Conservation (phyloP, 1,140 invertebrate genomes). For the Nasonia longicornis region DNA sequence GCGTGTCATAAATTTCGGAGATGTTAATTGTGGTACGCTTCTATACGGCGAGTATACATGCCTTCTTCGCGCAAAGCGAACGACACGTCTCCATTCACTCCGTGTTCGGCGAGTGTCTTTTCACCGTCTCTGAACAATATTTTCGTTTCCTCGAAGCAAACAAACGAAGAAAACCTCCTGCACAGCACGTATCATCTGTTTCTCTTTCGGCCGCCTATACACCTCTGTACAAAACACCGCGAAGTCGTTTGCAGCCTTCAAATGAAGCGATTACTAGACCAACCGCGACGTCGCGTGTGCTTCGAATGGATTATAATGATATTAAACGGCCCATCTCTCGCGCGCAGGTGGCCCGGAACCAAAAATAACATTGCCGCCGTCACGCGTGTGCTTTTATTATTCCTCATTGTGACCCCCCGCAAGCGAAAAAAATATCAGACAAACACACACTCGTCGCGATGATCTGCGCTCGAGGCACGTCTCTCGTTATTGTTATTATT, state of each 20-base stretch:
- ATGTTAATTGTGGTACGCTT: too few relatives aligned
- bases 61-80: too few relatives aligned
- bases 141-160: too few relatives aligned
- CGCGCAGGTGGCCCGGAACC: neutral
- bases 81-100: too few relatives aligned
- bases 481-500: too few relatives aligned
- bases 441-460: neutral
- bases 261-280: constrained; percentile 25
- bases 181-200: neutral
- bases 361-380: neutral
- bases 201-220: neutral
- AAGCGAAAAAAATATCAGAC: neutral
- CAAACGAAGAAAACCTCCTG: too few relatives aligned
- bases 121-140: too few relatives aligned
- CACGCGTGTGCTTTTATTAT: neutral
- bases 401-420: neutral
- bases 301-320: constrained; percentile 7
- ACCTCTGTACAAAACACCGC: too few relatives aligned
- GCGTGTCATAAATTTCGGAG: too few relatives aligned
- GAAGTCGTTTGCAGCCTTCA: neutral
- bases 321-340: neutral
- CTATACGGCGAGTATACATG: too few relatives aligned
- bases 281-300: constrained; percentile 4
- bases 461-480: too few relatives aligned
- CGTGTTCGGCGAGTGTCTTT: too few relatives aligned